A percentile compares a stretch with the other conserved stretches of the same genome.
Conservation (phyloP, 1,140 invertebrate species). For the Pygmarrhopalites habei region DNA sequence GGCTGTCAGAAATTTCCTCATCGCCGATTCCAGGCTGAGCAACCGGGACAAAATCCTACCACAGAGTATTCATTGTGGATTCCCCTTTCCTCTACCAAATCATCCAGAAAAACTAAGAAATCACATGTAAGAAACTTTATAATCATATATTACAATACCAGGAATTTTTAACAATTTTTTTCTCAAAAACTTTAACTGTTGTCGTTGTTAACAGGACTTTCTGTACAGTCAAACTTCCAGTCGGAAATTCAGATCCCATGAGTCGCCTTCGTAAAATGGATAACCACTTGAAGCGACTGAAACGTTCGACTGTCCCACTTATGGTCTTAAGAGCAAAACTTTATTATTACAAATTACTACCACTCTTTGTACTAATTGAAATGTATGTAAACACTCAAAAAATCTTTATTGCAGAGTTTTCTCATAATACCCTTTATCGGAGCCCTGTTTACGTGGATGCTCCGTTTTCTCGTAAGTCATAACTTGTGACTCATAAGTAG, state of each 20-base stretch:
- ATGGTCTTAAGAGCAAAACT: too few species aligned
- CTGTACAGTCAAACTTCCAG: slow-evolving; percentile 9
- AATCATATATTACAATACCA: background rate
- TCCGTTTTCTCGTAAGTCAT: background rate
- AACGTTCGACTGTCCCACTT: slow-evolving; percentile 2
- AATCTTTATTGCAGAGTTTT: too few species aligned
- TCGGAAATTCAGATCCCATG: background rate
- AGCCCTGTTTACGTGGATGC: background rate
- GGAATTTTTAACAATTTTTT: too few species aligned
- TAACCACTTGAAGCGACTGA: slow-evolving; percentile 4
- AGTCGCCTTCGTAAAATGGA: background rate
- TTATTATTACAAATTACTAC: too few species aligned
- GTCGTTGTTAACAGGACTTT: slow-evolving; percentile 5
- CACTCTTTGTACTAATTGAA: too few species aligned
- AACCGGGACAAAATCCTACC: slow-evolving; percentile 16
- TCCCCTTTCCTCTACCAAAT: slow-evolving; percentile 16
- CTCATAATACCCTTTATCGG: slow-evolving; percentile 1
- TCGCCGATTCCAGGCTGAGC: too few species aligned
- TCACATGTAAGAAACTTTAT: slow-evolving; percentile 26
- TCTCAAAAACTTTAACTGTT: too few species aligned
- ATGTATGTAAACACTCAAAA: too few species aligned
- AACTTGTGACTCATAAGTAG: too few species aligned
- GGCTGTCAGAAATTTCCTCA: slow-evolving; percentile 16
- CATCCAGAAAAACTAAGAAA: slow-evolving; percentile 28
- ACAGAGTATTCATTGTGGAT: slow-evolving; percentile 7